A percentile compares a stretch with the other conserved stretches of the same genome.
These are phyloP conservation scores for Abrostola tripartita DNA, from an alignment of 2,888 invertebrate species.

Conservation along the genomic window DNA sequence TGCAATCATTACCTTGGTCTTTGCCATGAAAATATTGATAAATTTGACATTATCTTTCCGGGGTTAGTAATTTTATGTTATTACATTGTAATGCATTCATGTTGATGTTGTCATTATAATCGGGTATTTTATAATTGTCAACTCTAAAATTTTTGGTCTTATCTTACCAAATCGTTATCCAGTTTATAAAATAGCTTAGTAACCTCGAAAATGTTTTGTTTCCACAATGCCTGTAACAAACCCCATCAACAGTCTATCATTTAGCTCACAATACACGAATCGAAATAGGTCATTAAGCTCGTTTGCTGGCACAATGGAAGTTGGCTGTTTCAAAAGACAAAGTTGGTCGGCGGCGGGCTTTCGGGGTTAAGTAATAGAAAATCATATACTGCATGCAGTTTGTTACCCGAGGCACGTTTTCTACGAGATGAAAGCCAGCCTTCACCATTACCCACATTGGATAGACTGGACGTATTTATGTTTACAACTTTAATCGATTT, in stretches of 20 bases:
- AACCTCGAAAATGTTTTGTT: slow-evolving; percentile 8
- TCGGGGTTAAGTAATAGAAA: slow-evolving; percentile 58
- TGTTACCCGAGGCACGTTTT: slow-evolving; percentile 60
- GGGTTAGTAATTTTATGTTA: no score
- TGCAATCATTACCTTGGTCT: no score
- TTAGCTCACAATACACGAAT: slow-evolving; percentile 46
- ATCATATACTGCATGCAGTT: slow-evolving; percentile 59
- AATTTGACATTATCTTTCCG: no score
- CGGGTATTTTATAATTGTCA: no score
- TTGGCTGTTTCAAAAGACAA: slow-evolving; percentile 50
- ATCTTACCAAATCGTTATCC: no score
- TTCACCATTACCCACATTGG: slow-evolving; percentile 51
- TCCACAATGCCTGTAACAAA: slow-evolving; percentile 20
- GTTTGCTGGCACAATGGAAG: slow-evolving; percentile 45
- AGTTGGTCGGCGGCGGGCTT: slow-evolving; percentile 43
- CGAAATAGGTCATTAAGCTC: slow-evolving; percentile 53
- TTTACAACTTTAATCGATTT: slow-evolving; percentile 29
- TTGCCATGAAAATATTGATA: no score
- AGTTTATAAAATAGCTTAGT: no score
- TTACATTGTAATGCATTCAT: no score
- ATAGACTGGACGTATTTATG: slow-evolving; percentile 45
- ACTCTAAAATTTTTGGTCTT: no score
- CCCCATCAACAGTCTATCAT: slow-evolving; percentile 21
- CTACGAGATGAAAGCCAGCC: slow-evolving; percentile 56
- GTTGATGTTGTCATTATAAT: no score